A percentile compares a stretch with the other conserved stretches of the same genome.
phyloP scores from a whole-genome alignment of 1,140 invertebrate species.

The Halesus radiatus region DNA sequence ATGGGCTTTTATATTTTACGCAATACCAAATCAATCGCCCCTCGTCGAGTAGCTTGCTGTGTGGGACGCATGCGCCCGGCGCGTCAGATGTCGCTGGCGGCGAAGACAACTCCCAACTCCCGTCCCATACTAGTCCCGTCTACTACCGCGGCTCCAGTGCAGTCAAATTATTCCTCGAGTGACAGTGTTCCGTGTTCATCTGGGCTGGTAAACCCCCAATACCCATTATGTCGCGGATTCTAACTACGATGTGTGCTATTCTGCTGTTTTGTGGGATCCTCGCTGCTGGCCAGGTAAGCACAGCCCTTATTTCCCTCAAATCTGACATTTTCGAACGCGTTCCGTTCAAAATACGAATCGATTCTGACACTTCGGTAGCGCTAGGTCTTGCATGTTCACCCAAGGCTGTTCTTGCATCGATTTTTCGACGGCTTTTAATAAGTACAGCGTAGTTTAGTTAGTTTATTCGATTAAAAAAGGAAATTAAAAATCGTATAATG shows the following conservation, averaged over 20 bases:
- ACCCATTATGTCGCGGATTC: constrained; percentile 49
- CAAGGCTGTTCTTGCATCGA: constrained; percentile 40
- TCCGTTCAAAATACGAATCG: constrained; percentile 32
- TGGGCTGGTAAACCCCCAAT: constrained; percentile 48
- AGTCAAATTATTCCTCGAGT: constrained; percentile 43
- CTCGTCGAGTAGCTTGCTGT: not conserved
- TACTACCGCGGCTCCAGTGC: constrained; percentile 46
- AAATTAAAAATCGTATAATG: not conserved
- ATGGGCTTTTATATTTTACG: constrained; percentile 32
- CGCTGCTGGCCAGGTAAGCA: constrained; percentile 38
- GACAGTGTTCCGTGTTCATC: constrained; percentile 46
- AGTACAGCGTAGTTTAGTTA: constrained; percentile 6
- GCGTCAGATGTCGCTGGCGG: constrained; percentile 40
- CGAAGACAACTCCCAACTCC: constrained; percentile 41
- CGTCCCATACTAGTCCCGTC: constrained; percentile 31
- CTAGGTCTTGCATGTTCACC: constrained; percentile 36
- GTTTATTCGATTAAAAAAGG: not conserved
- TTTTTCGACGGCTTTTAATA: constrained; percentile 30
- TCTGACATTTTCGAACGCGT: constrained; percentile 9
- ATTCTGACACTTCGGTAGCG: constrained; percentile 39
- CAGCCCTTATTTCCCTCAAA: not conserved
- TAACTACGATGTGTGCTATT: constrained; percentile 45
- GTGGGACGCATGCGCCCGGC: constrained; percentile 38
- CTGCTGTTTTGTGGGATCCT: constrained; percentile 50
- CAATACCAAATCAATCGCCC: constrained; percentile 43